Base-by-base conservation (phyloP, 2,888 invertebrate genomes). In the Bellardia bayeri region DNA sequence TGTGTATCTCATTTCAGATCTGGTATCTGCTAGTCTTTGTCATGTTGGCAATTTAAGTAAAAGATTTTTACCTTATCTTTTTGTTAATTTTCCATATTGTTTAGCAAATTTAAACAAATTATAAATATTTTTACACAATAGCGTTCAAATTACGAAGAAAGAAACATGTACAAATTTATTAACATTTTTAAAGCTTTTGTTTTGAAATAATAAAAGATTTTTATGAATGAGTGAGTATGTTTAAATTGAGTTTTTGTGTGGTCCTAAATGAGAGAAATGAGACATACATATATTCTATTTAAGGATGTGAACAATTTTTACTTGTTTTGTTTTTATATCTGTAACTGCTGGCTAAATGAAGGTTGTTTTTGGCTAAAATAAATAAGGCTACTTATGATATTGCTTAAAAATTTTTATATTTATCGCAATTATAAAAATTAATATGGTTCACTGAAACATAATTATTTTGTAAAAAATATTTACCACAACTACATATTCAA, bases 21-120 rank as follows among this genome's bases (percentile, higher is more conserved):
- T 63, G 61, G 69, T 76, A 49, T 68, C 30, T 49, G 6, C n/a
- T 72, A 69, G 23, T 69, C 45, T 49, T 40, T 33, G 49, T 58
- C 30, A 61, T 75, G 61, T 82, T 76, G 30, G 37, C 23, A 13
- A 74, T 56, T 74, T 74, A 56, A 8, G 56, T 56, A 54, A 9
- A 58, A 33, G n/a, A 56, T 42, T 61, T 72, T 42, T n/a, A 16
- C 64, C 51, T 54, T 64, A 56, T 81, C 54, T 33, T 63, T 75
- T 74, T 40, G 51, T 72, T 81, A 75, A 75, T 82, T 68, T 82
- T 7, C 40, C 37, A 58, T 66, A 75, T 83, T 86, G 82, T 83
- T 68, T 86, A 71, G 51, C 51, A 83, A 83, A 66, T 86, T 86
- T 61, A 42, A 86, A 86, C 75, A 86, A 83, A 78, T 82, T 82